Conservation (phyloP, 37 sponge, comb jelly and placozoan genomes). For the Cladorhizidae sp. region DNA sequence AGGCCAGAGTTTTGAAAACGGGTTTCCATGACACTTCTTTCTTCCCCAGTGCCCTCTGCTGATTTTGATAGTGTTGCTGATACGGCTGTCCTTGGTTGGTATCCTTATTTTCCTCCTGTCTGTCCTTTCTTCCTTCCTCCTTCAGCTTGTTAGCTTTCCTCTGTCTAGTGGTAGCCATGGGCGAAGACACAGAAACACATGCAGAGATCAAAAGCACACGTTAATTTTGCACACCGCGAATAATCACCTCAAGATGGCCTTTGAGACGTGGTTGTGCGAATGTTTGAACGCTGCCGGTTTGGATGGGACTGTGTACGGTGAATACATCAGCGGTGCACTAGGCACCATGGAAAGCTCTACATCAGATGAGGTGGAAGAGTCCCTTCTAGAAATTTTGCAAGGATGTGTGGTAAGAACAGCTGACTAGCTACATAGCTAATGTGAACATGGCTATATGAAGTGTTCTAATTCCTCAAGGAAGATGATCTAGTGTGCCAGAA, state of each 20-base stretch:
- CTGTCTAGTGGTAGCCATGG: slow-evolving; percentile 20
- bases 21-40: slow-evolving; percentile 12
- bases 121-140: not conserved
- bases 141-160: not conserved
- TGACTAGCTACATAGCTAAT: not conserved
- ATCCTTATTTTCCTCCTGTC: not conserved
- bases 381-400: slow-evolving; percentile 29
- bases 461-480: slow-evolving; percentile 3
- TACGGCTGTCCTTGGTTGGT: not conserved
- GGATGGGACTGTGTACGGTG: slow-evolving; percentile 53
- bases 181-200: too few relatives aligned
- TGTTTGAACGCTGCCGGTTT: slow-evolving; percentile 7
- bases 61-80: not conserved
- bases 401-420: slow-evolving; percentile 37
- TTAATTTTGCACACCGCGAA: not conserved
- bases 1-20: slow-evolving; percentile 21
- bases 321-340: slow-evolving; percentile 49
- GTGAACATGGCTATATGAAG: not conserved
- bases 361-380: slow-evolving; percentile 24
- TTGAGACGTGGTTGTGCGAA: slow-evolving; percentile 32
- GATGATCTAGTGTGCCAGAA: slow-evolving; percentile 1
- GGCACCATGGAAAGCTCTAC: slow-evolving; percentile 9
- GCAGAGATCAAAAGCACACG: too few relatives aligned
- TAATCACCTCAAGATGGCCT: not conserved
- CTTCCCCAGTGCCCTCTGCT: slow-evolving; percentile 2